These are phyloP conservation scores for Sprattus sprattus DNA, from an alignment of 2,113 vertebrate species.

Conservation along the genomic window DNA sequence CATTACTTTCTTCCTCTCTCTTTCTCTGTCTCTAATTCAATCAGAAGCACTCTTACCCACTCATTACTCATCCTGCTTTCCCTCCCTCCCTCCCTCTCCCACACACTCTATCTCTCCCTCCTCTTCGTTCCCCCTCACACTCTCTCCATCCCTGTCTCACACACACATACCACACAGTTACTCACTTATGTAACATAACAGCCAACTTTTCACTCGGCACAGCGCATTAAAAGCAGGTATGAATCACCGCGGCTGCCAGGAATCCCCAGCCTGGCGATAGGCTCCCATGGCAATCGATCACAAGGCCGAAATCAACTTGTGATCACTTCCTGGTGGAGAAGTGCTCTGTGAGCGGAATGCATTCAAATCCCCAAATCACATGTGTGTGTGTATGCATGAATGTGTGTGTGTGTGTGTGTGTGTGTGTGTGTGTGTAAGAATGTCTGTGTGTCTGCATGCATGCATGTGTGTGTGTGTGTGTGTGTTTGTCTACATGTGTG, in stretches of 20 bases:
- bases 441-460: conserved; percentile 19
- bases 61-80: conserved; percentile 48
- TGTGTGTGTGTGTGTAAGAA: conserved; percentile 35
- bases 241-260: conserved; percentile 56
- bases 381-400: conserved; percentile 20
- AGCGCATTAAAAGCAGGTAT: conserved; percentile 49
- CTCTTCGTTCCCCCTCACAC: conserved; percentile 38
- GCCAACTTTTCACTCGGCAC: conserved; percentile 51
- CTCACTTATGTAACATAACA: conserved; percentile 56
- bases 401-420: conserved; percentile 19
- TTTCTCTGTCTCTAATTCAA: not conserved
- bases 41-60: conserved; percentile 39
- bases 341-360: conserved; percentile 43
- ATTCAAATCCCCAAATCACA: conserved; percentile 36
- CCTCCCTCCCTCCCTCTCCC: not conserved
- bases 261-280: conserved; percentile 48
- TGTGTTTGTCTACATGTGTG: not conserved
- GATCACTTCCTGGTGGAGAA: conserved; percentile 52
- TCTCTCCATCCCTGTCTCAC: conserved; percentile 49
- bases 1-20: not conserved
- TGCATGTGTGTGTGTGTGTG: not conserved
- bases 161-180: conserved; percentile 39
- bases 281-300: conserved; percentile 59
- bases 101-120: not conserved
- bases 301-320: conserved; percentile 56